Conservation (phyloP, 2,888 invertebrate species). For the Ormyrus nitidulus region DNA sequence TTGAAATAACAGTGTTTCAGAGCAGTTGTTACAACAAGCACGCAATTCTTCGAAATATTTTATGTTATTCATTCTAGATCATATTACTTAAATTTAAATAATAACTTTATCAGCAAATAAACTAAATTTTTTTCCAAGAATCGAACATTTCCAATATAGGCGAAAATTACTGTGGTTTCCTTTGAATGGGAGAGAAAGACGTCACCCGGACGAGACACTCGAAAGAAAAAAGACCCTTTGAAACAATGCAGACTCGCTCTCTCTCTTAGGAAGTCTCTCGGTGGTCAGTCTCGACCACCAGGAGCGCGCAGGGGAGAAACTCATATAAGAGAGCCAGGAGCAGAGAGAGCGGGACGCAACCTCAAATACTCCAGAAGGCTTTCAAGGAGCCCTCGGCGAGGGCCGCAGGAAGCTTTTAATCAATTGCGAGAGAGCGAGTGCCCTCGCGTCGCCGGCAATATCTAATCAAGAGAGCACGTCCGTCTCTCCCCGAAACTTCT, state of each 20-base stretch:
- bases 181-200: not conserved
- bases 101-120: not conserved
- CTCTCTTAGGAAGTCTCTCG: not conserved
- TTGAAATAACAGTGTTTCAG: too few species aligned
- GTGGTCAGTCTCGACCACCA: constrained; percentile 41
- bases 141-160: not conserved
- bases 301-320: not conserved
- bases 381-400: constrained; percentile 23
- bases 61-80: too few species aligned
- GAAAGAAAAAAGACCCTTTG: not conserved
- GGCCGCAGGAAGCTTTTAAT: constrained; percentile 41
- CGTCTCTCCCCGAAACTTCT: not conserved
- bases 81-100: not conserved
- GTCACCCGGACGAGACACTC: not conserved
- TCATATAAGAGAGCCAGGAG: too few species aligned
- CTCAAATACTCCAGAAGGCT: constrained; percentile 28
- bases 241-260: constrained; percentile 14
- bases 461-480: constrained; percentile 41
- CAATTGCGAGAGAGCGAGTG: constrained; percentile 14
- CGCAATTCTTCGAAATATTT: too few species aligned
- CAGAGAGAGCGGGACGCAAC: not conserved
- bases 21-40: too few species aligned
- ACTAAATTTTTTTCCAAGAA: not conserved
- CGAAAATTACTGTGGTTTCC: too few species aligned
- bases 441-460: constrained; percentile 19